A percentile compares a stretch with the other conserved stretches of the same genome.
phyloP scores from a whole-genome alignment of 2,888 invertebrate species.

The Trichacis sp. region DNA sequence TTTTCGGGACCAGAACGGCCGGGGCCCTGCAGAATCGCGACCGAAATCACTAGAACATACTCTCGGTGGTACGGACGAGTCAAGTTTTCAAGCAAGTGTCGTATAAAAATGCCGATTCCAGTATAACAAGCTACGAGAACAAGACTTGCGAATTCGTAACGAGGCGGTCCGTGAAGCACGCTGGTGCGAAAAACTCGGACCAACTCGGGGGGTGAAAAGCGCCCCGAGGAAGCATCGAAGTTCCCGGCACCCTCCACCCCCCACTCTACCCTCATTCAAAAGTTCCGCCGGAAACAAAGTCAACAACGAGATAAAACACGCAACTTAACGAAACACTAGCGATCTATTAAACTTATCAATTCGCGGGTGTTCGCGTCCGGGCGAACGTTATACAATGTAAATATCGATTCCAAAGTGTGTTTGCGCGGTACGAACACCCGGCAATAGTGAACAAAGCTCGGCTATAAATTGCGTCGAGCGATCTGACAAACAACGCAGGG shows the following conservation, averaged over 20 bases:
- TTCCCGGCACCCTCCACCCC: neutral
- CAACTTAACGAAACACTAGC: slow-evolving; percentile 22
- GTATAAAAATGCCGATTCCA: slow-evolving; percentile 35
- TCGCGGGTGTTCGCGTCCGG: neutral
- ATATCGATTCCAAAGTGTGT: slow-evolving; percentile 2
- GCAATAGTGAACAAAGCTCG: slow-evolving; percentile 1
- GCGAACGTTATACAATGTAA: neutral
- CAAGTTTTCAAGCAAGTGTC: slow-evolving; percentile 22
- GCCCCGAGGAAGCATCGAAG: neutral
- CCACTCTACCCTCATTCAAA: neutral
- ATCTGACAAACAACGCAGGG: neutral
- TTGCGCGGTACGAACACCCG: neutral
- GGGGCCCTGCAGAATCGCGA: slow-evolving; percentile 14
- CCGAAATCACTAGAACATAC: slow-evolving; percentile 33
- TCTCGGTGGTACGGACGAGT: slow-evolving; percentile 29
- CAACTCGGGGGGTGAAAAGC: neutral
- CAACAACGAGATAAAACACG: slow-evolving; percentile 18
- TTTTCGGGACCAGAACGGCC: slow-evolving; percentile 17
- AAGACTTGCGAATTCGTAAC: slow-evolving; percentile 18
- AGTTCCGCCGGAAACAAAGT: slow-evolving; percentile 13
- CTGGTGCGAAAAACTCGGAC: neutral
- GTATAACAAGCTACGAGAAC: slow-evolving; percentile 24
- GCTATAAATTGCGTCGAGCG: neutral
- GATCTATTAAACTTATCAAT: slow-evolving; percentile 11
- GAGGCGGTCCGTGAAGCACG: neutral